These are phyloP conservation scores for Anolis sagrei DNA, from an alignment of 2,113 vertebrate genomes.

Conservation along the genomic window DNA sequence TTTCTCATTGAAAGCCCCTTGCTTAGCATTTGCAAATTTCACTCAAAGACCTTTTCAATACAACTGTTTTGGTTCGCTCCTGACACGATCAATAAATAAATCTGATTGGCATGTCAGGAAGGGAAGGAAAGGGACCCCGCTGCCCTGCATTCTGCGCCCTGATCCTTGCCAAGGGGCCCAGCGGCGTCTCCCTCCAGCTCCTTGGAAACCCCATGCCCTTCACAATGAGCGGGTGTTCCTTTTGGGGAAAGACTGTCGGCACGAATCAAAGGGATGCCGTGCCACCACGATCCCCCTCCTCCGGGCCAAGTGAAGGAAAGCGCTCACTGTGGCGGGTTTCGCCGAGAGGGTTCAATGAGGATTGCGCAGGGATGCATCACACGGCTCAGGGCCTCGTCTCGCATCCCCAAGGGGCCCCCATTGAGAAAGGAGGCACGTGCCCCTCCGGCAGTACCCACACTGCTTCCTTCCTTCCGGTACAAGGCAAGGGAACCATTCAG, in stretches of 20 bases:
- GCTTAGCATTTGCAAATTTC: too few relatives aligned
- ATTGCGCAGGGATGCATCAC: background rate
- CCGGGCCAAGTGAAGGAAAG: background rate
- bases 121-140: too few relatives aligned
- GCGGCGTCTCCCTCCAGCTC: too few relatives aligned
- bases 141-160: too few relatives aligned
- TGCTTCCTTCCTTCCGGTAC: background rate
- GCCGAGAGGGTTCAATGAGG: conserved; percentile 3
- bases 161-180: too few relatives aligned
- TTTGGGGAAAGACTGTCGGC: background rate
- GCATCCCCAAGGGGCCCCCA: background rate
- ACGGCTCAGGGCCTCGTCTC: background rate
- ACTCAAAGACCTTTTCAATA: too few relatives aligned
- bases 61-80: too few relatives aligned
- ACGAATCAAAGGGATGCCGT: background rate
- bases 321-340: background rate
- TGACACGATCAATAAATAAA: too few relatives aligned
- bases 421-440: background rate
- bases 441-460: background rate
- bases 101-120: too few relatives aligned
- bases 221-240: too few relatives aligned
- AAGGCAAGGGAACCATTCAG: background rate
- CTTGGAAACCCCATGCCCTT: too few relatives aligned
- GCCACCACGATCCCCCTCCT: background rate
- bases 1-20: too few relatives aligned